Evolutionary conservation across 2,113 vertebrate genomes (phyloP).

Genomic region (Piprites chloris): DNA sequence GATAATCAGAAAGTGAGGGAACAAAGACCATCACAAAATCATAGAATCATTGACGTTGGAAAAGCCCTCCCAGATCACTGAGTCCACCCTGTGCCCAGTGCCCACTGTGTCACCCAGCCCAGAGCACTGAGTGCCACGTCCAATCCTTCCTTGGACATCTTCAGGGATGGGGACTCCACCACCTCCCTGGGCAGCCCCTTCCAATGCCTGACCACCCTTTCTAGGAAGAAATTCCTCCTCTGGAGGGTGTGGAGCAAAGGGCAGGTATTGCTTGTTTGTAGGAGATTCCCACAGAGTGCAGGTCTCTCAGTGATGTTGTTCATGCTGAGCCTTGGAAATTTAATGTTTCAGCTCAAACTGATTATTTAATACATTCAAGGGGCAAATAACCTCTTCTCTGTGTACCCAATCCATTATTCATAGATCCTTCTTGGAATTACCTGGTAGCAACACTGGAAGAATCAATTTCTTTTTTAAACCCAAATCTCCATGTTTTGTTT

Average conservation of each 20-base stretch:
- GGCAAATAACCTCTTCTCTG: not conserved
- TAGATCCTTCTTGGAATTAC: not conserved
- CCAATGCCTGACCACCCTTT: not conserved
- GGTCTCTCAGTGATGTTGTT: not conserved
- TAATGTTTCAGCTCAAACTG: not conserved
- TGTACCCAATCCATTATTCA: not conserved
- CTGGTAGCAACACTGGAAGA: not conserved
- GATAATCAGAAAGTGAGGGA: not conserved
- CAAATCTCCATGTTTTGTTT: not conserved
- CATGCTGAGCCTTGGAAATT: too few relatives aligned
- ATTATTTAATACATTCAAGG: not conserved
- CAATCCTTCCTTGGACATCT: not conserved
- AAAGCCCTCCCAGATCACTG: not conserved
- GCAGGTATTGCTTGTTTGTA: rapidly evolving
- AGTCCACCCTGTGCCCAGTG: not conserved
- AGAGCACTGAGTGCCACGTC: not conserved
- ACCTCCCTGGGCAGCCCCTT: not conserved
- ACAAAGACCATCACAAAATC: too few relatives aligned
- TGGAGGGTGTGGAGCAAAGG: not conserved
- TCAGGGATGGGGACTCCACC: not conserved
- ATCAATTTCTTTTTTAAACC: not conserved
- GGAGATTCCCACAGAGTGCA: not conserved
- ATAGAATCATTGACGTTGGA: not conserved
- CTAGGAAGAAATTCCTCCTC: not conserved
- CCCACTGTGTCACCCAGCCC: not conserved